Evolutionary conservation across 2,797 vertebrate species (phyloP).

Genomic region (Pantherophis alleghaniensis): DNA sequence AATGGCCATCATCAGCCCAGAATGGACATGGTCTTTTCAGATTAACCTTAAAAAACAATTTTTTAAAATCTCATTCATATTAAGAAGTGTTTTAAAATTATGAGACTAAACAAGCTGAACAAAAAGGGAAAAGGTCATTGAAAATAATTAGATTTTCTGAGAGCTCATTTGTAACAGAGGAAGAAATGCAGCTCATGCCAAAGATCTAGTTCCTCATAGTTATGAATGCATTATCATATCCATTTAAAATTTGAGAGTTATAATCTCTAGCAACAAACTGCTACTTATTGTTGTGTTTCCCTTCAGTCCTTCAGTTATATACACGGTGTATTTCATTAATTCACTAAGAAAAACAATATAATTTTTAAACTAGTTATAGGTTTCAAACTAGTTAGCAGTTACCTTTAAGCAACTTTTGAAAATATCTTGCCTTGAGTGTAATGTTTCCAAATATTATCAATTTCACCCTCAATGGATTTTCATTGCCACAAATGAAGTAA

Average conservation of each 20-base stretch:
- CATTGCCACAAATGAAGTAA: neutral
- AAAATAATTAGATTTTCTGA: neutral
- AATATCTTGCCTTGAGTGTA: neutral
- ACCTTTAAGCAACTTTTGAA: neutral
- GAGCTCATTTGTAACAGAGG: neutral
- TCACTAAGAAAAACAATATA: neutral
- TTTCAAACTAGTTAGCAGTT: neutral
- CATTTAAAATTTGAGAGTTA: neutral
- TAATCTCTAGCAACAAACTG: neutral
- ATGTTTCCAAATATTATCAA: neutral
- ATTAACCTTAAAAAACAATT: conserved; percentile 81
- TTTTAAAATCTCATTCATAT: neutral
- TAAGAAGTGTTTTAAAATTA: neutral
- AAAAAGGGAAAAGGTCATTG: neutral
- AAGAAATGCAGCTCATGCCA: neutral
- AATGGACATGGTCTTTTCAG: conserved; percentile 93
- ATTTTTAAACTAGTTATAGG: neutral
- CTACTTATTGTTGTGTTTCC: neutral
- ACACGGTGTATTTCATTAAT: neutral
- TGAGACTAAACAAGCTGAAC: neutral
- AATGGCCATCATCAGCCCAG: conserved; percentile 93
- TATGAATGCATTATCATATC: neutral
- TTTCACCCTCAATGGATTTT: neutral
- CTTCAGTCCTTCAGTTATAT: neutral
- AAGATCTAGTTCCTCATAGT: neutral